phyloP scores from a whole-genome alignment of 2,113 vertebrate species.

The Haemorhous mexicanus region DNA sequence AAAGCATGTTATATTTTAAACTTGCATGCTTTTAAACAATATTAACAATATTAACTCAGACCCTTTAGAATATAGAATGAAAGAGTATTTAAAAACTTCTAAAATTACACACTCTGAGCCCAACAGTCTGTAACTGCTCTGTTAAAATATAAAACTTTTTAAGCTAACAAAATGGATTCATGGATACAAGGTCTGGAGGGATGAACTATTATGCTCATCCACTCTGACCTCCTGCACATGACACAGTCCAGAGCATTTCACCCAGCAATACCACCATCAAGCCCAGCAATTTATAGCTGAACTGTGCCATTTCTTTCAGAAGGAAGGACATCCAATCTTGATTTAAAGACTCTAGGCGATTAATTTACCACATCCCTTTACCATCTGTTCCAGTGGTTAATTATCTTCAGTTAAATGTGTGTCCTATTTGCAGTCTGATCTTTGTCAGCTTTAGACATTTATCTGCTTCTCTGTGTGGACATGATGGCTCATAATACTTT shows the following conservation, averaged over 20 bases:
- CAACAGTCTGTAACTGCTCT: not conserved
- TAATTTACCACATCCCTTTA: constrained; percentile 58
- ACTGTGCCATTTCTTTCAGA: constrained; percentile 5
- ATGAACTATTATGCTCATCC: constrained; percentile 29
- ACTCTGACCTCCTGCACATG: constrained; percentile 20
- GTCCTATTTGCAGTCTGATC: constrained; percentile 51
- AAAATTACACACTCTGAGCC: not conserved
- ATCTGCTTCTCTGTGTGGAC: constrained; percentile 9
- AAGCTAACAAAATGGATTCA: constrained; percentile 1
- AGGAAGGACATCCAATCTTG: constrained; percentile 39
- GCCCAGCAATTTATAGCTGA: constrained; percentile 44
- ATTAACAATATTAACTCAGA: constrained; percentile 8
- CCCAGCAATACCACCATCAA: constrained; percentile 6
- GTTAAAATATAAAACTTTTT: constrained; percentile 25
- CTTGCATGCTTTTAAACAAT: not conserved
- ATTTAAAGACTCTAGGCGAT: constrained; percentile 51
- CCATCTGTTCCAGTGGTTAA: constrained; percentile 63
- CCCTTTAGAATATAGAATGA: not conserved
- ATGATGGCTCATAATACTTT: not conserved
- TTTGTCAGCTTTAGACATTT: constrained; percentile 30
- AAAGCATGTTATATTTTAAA: not conserved
- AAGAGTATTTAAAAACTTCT: constrained; percentile 22
- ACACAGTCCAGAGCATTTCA: constrained; percentile 40
- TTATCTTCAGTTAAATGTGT: constrained; percentile 39
- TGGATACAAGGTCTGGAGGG: constrained; percentile 16